These are phyloP conservation scores for Perca flavescens DNA, from an alignment of 2,113 vertebrate species.

Conservation along the genomic window DNA sequence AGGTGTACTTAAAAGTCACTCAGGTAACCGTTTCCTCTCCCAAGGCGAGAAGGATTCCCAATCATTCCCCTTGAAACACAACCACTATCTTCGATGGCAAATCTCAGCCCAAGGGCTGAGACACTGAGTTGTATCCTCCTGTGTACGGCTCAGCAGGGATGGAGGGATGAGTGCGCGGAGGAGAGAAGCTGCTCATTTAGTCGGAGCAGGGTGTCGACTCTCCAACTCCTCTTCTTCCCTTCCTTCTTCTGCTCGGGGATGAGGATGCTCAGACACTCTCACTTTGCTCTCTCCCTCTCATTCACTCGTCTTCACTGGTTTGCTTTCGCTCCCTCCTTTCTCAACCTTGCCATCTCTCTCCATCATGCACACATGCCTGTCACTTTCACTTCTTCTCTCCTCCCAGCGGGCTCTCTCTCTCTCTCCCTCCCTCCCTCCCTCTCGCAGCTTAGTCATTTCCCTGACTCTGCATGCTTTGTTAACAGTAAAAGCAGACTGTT, in stretches of 20 bases:
- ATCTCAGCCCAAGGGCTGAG: constrained; percentile 17
- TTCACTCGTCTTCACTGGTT: neutral
- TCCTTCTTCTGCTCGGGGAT: constrained; percentile 49
- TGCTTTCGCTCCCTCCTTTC: constrained; percentile 27
- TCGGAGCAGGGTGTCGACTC: constrained; percentile 75
- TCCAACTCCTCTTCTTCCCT: constrained; percentile 49
- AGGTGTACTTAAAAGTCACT: constrained; percentile 8
- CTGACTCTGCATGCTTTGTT: constrained; percentile 69
- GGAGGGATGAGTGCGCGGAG: constrained; percentile 51
- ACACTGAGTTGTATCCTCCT: constrained; percentile 37
- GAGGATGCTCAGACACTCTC: constrained; percentile 54
- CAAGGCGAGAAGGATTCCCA: neutral
- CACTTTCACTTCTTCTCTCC: constrained; percentile 41
- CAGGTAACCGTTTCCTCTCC: constrained; percentile 4
- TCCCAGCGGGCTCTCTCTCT: constrained; percentile 32
- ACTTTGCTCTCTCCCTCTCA: constrained; percentile 15
- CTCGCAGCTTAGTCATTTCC: constrained; percentile 67
- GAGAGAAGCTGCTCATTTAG: constrained; percentile 66
- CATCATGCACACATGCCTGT: constrained; percentile 39
- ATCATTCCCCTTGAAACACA: neutral
- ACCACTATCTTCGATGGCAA: constrained; percentile 1
- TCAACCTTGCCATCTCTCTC: constrained; percentile 20
- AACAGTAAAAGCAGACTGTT: constrained; percentile 73
- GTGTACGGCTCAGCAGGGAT: constrained; percentile 41
- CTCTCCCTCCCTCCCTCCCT: constrained; percentile 2